Evolutionary conservation across 2,113 vertebrate species (phyloP), one percentile per base, ranked within the genome.

Genomic region (Colinus virginianus): DNA sequence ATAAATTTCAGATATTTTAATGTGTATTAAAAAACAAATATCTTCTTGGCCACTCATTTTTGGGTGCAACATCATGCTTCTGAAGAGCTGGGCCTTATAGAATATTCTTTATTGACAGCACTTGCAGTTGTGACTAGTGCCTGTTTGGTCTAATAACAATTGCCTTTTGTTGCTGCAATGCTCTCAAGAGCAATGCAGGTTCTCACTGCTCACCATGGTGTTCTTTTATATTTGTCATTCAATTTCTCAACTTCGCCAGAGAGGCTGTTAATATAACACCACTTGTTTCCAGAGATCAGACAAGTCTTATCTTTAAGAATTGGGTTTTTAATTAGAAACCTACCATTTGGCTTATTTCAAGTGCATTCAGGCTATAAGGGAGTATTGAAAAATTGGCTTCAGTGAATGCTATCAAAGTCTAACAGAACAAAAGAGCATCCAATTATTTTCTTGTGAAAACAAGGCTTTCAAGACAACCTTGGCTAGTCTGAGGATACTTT

Each of bases 241-340:
- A 40, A 55, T 82, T 90, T 77, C 68, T 87, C 72, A 72, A 1
- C 63, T 82, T 85, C 91, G 49, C 68, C 38, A 67, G 53, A 89
- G 66, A 76, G 25, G 22, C 42, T 74, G 61, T 79, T 55, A 61
- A 63, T 84, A 40, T 68, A 81, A 68, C 34, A 25, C 45, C 49
- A 56, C 56, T 90, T 93, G 46, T 69, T 94, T 84, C 75, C 62
- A 87, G 49, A 69, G 14, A 76, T 34, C 59, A 91, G 75, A 45
- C 23, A 77, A 38, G 43, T 77, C 92, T 87, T 87, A 36, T 61
- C 38, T 82, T 69, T 58, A 90, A 89, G 49, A 91, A 82, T 3
- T 66, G 40, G 59, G 22, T 78, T 82, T 89, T 89, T 82, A 84
- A 93, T 92, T 95, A 66, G 67, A 84, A 94, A 48, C 11, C 45